These are phyloP conservation scores for Tortricodes alternella DNA, from an alignment of 2,888 invertebrate genomes.

Conservation along the genomic window DNA sequence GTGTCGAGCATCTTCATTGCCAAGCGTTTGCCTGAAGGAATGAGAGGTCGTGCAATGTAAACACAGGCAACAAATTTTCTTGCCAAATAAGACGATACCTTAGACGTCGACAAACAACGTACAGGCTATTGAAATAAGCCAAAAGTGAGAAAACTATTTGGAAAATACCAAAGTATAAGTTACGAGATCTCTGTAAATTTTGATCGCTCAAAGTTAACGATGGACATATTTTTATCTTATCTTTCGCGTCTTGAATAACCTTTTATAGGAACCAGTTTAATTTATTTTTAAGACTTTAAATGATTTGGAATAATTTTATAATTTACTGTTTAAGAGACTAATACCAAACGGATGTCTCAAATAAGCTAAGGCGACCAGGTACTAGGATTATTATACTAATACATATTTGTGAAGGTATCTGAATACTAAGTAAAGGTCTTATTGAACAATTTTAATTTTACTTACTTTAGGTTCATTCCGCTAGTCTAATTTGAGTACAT, in stretches of 20 bases:
- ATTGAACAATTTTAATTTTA: conserved; percentile 57
- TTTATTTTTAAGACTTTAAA: conserved; percentile 30
- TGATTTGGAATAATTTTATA: conserved; percentile 13
- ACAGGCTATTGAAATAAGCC: conserved; percentile 20
- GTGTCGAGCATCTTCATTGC: no score
- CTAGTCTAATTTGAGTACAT: conserved; percentile 65
- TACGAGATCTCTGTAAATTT: conserved; percentile 54
- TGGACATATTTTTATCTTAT: conserved; percentile 25
- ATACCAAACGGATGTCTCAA: background rate
- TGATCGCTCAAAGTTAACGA: conserved; percentile 52
- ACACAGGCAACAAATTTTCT: no score
- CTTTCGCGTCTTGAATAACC: conserved; percentile 20
- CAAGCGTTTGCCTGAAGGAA: no score
- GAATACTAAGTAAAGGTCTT: conserved; percentile 4
- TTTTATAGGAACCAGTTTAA: conserved; percentile 30
- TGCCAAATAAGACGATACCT: no score
- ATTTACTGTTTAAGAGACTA: background rate
- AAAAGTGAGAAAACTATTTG: conserved; percentile 45
- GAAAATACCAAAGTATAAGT: conserved; percentile 70
- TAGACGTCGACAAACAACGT: no score
- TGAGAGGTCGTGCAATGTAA: no score
- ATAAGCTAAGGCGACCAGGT: background rate
- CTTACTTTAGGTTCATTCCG: conserved; percentile 46
- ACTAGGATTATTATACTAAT: background rate
- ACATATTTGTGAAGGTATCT: background rate